Conservation (phyloP, 2,888 invertebrate genomes). For the Hypselothyrea guttata region DNA sequence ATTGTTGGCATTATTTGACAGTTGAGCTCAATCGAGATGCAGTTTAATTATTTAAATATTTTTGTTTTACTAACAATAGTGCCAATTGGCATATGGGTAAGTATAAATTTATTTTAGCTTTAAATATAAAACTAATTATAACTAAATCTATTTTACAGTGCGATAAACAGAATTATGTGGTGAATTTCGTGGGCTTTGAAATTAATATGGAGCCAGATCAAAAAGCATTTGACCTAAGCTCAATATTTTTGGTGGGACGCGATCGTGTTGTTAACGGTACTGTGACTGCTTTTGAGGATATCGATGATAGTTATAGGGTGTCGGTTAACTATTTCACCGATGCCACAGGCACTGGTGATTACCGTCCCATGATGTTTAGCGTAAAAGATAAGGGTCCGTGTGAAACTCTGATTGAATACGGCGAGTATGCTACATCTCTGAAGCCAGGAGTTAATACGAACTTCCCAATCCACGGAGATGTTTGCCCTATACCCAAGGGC, state of each 20-base stretch:
- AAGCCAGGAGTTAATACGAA: slow-evolving; percentile 4
- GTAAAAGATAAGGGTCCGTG: not conserved
- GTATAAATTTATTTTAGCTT: not conserved
- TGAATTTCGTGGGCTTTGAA: not conserved
- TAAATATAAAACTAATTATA: not conserved
- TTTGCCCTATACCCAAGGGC: slow-evolving; percentile 11
- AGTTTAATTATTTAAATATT: not conserved
- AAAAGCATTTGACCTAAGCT: not conserved
- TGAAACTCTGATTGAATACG: not conserved
- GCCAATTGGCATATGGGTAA: slow-evolving; percentile 1
- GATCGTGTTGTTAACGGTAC: slow-evolving; percentile 18
- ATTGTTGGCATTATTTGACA: not conserved
- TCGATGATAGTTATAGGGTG: not conserved
- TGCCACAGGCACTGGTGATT: slow-evolving; percentile 5
- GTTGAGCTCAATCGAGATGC: not conserved
- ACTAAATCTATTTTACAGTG: not conserved
- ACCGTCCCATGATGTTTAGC: not conserved
- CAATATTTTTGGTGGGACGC: slow-evolving; percentile 7
- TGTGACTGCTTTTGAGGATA: not conserved
- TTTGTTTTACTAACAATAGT: not conserved
- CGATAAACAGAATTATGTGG: not conserved
- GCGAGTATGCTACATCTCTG: not conserved
- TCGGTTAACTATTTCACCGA: not conserved
- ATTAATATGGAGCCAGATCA: not conserved
- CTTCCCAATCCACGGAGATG: not conserved